Percentiles rank a stretch among this genome's conserved stretches.
Evolutionary conservation across 2,888 invertebrate genomes (phyloP).

Genomic region (Liopterus haemorrhoidalis): DNA sequence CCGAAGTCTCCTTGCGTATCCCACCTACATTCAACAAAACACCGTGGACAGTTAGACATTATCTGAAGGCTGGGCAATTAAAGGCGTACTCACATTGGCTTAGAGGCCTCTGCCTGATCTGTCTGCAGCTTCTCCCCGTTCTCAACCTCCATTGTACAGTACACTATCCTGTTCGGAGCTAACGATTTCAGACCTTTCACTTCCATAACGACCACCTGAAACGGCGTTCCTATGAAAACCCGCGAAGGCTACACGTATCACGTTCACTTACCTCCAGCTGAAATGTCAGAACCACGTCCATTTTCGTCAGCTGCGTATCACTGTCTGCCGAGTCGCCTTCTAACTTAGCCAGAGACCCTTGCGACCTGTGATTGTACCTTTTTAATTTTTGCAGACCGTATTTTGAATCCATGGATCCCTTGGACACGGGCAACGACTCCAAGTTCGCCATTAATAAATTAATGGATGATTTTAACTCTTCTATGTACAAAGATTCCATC

Average conservation of each 20-base stretch:
- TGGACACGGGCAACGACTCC: slow-evolving; percentile 97
- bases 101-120: slow-evolving; percentile 98
- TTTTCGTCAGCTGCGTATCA: slow-evolving; percentile 92
- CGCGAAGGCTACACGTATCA: neutral
- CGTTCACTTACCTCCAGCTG: slow-evolving; percentile 75
- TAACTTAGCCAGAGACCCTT: slow-evolving; percentile 86
- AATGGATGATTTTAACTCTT: slow-evolving; percentile 96
- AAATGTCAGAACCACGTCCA: slow-evolving; percentile 96
- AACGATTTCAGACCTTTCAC: slow-evolving; percentile 96
- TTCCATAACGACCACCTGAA: slow-evolving; percentile 96
- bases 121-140: slow-evolving; percentile 98
- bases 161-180: slow-evolving; percentile 95
- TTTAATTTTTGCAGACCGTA: slow-evolving; percentile 96
- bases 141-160: slow-evolving; percentile 99
- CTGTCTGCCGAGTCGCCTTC: slow-evolving; percentile 93
- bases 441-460: slow-evolving; percentile 98
- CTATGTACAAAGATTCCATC: slow-evolving; percentile 99
- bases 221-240: slow-evolving; percentile 29
- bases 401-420: slow-evolving; percentile 95
- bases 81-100: slow-evolving; percentile 72
- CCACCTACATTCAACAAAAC: slow-evolving; percentile 63
- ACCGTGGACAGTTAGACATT: slow-evolving; percentile 16
- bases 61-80: too few species aligned
- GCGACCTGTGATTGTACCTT: slow-evolving; percentile 96
- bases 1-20: slow-evolving; percentile 99